Evolutionary conservation across 2,797 vertebrate genomes (phyloP).

Genomic region (Carduelis carduelis): DNA sequence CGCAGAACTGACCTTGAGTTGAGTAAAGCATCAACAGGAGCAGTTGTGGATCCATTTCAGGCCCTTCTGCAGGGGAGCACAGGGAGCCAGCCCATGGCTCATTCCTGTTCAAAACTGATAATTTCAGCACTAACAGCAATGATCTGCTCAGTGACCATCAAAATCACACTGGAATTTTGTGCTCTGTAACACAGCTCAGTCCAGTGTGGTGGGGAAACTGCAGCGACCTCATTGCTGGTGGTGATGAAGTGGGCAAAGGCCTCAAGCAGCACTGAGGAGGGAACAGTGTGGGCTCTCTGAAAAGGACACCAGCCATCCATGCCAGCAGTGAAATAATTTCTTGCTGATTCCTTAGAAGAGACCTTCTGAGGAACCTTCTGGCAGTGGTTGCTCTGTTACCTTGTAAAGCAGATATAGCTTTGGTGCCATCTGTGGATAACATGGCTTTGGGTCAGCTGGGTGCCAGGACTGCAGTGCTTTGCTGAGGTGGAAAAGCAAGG

Average conservation of each 20-base stretch:
- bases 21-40: not conserved
- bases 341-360: not conserved
- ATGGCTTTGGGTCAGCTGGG: not conserved
- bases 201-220: not conserved
- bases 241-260: not conserved
- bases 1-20: not conserved
- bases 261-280: not conserved
- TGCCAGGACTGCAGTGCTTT: not conserved
- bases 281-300: not conserved
- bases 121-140: not conserved
- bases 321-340: not conserved
- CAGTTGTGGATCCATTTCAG: rapidly evolving
- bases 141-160: not conserved
- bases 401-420: not conserved
- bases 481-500: not conserved
- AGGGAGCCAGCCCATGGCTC: not conserved
- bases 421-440: not conserved
- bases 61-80: not conserved
- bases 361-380: not conserved
- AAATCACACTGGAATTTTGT: rapidly evolving
- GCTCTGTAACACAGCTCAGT: not conserved
- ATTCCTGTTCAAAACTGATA: too few relatives aligned
- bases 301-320: not conserved
- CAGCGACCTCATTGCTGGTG: not conserved
- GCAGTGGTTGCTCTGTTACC: not conserved